Conservation (phyloP, 2,888 invertebrate genomes). For the Protonemura montana region DNA sequence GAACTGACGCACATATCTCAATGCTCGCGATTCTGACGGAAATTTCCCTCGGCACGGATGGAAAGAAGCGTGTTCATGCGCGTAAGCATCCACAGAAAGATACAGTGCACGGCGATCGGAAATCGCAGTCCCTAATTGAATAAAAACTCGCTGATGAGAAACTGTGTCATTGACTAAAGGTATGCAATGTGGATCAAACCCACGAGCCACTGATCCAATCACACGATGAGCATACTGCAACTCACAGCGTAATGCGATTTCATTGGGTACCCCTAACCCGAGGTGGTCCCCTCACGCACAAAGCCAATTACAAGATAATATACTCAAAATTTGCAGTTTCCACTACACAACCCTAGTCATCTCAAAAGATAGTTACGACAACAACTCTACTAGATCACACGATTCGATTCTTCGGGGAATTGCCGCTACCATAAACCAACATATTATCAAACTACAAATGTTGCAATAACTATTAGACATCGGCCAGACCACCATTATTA, state of each 20-base stretch:
- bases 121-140: background rate
- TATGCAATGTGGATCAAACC: background rate
- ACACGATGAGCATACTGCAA: background rate
- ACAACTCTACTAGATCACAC: slow-evolving; percentile 2
- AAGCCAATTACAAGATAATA: slow-evolving; percentile 7
- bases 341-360: background rate
- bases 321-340: background rate
- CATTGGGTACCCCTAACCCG: background rate
- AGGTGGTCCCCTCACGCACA: background rate
- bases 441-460: slow-evolving; percentile 25
- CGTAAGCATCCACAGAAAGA: background rate
- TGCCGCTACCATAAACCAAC: background rate
- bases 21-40: background rate
- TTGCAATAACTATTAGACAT: slow-evolving; percentile 21
- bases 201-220: background rate
- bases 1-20: background rate
- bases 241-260: background rate
- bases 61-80: background rate
- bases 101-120: background rate
- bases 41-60: background rate
- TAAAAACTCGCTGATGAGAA: background rate
- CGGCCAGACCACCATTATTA: background rate
- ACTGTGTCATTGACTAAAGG: background rate
- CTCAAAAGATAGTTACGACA: slow-evolving; percentile 21
- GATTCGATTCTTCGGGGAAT: slow-evolving; percentile 25